Evolutionary conservation across 2,113 vertebrate genomes (phyloP).

Genomic region (Etheostoma cragini): DNA sequence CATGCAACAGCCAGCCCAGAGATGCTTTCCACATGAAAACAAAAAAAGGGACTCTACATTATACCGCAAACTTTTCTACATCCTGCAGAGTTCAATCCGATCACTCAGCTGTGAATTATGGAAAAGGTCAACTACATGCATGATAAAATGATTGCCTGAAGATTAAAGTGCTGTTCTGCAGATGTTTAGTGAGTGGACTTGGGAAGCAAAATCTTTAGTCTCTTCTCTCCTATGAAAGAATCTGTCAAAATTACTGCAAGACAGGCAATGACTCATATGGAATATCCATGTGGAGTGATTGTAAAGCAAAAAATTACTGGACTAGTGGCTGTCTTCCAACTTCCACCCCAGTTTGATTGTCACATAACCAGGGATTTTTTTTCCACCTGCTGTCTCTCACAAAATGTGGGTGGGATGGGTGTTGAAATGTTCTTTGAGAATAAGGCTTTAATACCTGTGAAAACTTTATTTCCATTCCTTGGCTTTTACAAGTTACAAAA

Average conservation of each 20-base stretch:
- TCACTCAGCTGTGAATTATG: constrained; percentile 47
- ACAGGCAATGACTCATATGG: constrained; percentile 12
- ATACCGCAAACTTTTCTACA: constrained; percentile 35
- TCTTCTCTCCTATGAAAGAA: constrained; percentile 16
- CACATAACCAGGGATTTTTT: background rate
- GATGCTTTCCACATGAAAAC: background rate
- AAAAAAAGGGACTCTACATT: background rate
- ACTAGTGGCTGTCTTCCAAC: constrained; percentile 11
- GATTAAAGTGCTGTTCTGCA: constrained; percentile 28
- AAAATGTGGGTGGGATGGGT: background rate
- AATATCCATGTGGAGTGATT: constrained; percentile 17
- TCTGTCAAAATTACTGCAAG: constrained; percentile 14
- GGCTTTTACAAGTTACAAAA: background rate
- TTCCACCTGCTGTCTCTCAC: background rate
- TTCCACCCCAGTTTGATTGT: constrained; percentile 6
- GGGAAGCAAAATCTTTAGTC: constrained; percentile 24
- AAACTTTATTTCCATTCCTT: background rate
- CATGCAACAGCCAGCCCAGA: constrained; percentile 2
- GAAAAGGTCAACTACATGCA: constrained; percentile 20
- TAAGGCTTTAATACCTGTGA: background rate
- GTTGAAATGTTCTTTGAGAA: constrained; percentile 4
- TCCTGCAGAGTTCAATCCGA: constrained; percentile 27
- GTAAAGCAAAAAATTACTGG: constrained; percentile 30
- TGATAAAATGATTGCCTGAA: constrained; percentile 41
- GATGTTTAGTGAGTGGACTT: constrained; percentile 20